A percentile compares a stretch with the other conserved stretches of the same genome.
phyloP scores from a whole-genome alignment of 2,888 invertebrate species.

The Drosophila falleni region DNA sequence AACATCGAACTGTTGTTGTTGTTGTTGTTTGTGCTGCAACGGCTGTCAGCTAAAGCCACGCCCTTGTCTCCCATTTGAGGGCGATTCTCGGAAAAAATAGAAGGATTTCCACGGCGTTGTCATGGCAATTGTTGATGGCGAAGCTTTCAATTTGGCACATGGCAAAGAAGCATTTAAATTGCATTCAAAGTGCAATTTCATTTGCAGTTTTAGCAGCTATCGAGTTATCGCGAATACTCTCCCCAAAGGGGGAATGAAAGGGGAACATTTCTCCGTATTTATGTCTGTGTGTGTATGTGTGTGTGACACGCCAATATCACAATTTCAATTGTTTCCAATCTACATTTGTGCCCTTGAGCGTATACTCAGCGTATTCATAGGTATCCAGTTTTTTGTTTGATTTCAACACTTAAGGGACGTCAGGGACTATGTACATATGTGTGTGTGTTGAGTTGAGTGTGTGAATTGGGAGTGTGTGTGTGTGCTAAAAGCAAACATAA shows the following conservation, averaged over 20 bases:
- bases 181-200: slow-evolving; percentile 60
- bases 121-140: slow-evolving; percentile 55
- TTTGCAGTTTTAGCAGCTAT: slow-evolving; percentile 40
- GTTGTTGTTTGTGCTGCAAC: slow-evolving; percentile 36
- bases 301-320: slow-evolving; percentile 56
- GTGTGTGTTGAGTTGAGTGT: neutral
- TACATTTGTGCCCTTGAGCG: slow-evolving; percentile 63
- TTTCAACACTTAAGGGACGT: slow-evolving; percentile 26
- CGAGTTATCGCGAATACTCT: slow-evolving; percentile 27
- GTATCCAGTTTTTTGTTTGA: slow-evolving; percentile 30
- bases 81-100: neutral
- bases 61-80: slow-evolving; percentile 19
- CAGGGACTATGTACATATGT: neutral
- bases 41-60: slow-evolving; percentile 41
- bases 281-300: slow-evolving; percentile 18
- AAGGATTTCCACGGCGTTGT: slow-evolving; percentile 50
- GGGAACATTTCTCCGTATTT: neutral
- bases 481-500: slow-evolving; percentile 39
- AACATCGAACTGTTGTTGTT: slow-evolving; percentile 41
- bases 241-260: neutral
- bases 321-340: slow-evolving; percentile 70
- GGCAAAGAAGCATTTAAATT: slow-evolving; percentile 51
- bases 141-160: slow-evolving; percentile 36
- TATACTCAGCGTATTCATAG: neutral
- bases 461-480: neutral